Percentiles rank a stretch among this genome's conserved stretches.
These are phyloP conservation scores for Hybos culiciformis DNA, from an alignment of 2,888 invertebrate genomes.

Conservation along the genomic window DNA sequence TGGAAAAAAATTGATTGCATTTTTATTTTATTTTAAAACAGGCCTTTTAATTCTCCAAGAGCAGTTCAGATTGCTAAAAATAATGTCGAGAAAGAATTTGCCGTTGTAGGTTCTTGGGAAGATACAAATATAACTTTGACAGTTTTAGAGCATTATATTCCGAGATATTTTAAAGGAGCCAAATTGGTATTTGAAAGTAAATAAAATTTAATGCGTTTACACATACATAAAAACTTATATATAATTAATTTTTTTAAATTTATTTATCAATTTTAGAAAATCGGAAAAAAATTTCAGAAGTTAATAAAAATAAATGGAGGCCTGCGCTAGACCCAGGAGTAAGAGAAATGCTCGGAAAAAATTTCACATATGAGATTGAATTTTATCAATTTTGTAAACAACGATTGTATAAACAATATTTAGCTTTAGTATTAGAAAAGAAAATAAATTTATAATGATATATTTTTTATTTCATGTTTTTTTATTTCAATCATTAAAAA, in stretches of 20 bases:
- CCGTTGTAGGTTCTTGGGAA: constrained; percentile 77
- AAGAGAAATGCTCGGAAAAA: constrained; percentile 63
- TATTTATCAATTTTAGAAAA: too few relatives aligned
- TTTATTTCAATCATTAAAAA: too few relatives aligned
- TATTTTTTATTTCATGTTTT: too few relatives aligned
- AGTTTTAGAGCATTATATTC: constrained; percentile 69
- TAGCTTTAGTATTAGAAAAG: too few relatives aligned
- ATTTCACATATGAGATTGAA: constrained; percentile 77
- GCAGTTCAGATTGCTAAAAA: constrained; percentile 59
- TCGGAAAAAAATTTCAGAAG: too few relatives aligned
- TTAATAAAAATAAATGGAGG: too few relatives aligned
- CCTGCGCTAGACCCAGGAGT: too few relatives aligned
- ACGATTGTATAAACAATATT: constrained; percentile 60
- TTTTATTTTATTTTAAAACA: constrained; percentile 28
- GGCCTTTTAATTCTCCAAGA: constrained; percentile 61
- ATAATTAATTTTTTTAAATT: too few relatives aligned
- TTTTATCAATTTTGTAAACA: constrained; percentile 81
- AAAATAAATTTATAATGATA: too few relatives aligned
- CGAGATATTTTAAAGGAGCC: constrained; percentile 67
- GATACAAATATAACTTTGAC: constrained; percentile 71
- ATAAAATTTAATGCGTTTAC: too few relatives aligned
- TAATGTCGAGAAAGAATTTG: constrained; percentile 70
- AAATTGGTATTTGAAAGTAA: too few relatives aligned
- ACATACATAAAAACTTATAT: too few relatives aligned
- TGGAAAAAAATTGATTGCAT: neutral